Evolutionary conservation across 2,113 vertebrate genomes (phyloP), one percentile per base, ranked within the genome.

Genomic region (Ibidorhyncha struthersii): DNA sequence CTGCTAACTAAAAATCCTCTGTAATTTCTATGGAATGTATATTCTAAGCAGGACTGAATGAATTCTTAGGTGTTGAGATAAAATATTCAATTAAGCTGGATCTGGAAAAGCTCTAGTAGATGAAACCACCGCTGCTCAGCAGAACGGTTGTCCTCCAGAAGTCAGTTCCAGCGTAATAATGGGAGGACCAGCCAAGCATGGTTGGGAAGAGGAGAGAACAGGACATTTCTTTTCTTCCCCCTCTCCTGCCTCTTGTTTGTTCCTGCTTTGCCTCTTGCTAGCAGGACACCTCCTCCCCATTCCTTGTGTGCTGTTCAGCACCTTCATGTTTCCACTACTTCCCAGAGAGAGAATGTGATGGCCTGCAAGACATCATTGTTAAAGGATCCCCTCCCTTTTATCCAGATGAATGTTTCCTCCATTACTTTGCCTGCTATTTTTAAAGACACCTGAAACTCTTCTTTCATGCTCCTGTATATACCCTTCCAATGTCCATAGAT

Each of bases 371-470:
- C 69, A 62, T 86, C 59, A 25, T 3, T 74, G 43, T 25, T 38
- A 14, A 74, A 72, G 40, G 40, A 73, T 80, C 29, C 27, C n/a
- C n/a, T 88, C 26, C 63, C 40, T 78, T 45, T 7, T 25, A n/a
- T 36, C 47, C 78, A 67, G 40, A 74, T 14, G 21, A 67, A 72
- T 79, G 20, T 52, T 94, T 94, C 40, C 47, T 72, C 61, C 22
- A 4, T 82, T 82, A 95, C 65, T 74, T 78, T 8, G 3, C 23
- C 38, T 74, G 45, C 76, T 94, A 76, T 94, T 94, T 96, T 96
- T 91, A 89, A 82, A 62, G 63, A 30, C 83, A 96, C 59, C 80
- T 87, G 89, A 82, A 95, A 55, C 34, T 87, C 49, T 41, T 77
- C 80, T 74, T 49, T 41, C 49, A 65, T 27, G 3, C 0, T 36